A percentile compares a stretch with the other conserved stretches of the same genome.
Evolutionary conservation across 2,797 vertebrate species (phyloP).

Genomic region (Tympanoctomys barrerae): DNA sequence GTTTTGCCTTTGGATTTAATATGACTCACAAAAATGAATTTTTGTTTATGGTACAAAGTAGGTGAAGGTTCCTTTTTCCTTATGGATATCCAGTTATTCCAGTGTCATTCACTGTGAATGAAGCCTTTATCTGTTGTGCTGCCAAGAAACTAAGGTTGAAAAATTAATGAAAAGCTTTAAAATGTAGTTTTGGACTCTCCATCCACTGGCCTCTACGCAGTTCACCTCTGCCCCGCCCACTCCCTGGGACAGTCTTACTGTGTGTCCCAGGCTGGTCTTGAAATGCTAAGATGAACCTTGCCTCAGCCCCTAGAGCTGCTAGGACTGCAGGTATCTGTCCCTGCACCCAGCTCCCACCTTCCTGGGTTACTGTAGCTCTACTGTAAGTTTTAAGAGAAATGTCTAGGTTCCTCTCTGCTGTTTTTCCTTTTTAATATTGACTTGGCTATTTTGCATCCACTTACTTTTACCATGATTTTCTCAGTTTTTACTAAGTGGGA

Average conservation of each 20-base stretch:
- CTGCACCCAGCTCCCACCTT: background rate
- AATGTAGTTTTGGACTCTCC: background rate
- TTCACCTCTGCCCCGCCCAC: background rate
- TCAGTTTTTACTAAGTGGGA: background rate
- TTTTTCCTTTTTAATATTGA: background rate
- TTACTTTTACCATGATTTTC: conserved; percentile 21
- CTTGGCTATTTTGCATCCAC: background rate
- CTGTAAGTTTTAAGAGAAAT: background rate
- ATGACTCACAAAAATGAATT: background rate
- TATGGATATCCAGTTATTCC: background rate
- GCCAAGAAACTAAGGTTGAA: background rate
- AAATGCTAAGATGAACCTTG: background rate
- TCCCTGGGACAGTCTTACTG: background rate
- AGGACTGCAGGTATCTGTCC: background rate
- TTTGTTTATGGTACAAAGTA: background rate
- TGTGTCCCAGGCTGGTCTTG: background rate
- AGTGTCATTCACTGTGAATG: background rate
- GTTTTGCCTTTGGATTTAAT: background rate
- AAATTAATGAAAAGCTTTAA: background rate
- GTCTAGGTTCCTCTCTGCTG: background rate
- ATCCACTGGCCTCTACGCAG: background rate
- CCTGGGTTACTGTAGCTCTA: background rate
- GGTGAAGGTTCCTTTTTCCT: background rate
- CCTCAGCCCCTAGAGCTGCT: background rate
- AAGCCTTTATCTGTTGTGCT: background rate